phyloP scores from a whole-genome alignment of 2,888 invertebrate species.

The Papilio demoleus region DNA sequence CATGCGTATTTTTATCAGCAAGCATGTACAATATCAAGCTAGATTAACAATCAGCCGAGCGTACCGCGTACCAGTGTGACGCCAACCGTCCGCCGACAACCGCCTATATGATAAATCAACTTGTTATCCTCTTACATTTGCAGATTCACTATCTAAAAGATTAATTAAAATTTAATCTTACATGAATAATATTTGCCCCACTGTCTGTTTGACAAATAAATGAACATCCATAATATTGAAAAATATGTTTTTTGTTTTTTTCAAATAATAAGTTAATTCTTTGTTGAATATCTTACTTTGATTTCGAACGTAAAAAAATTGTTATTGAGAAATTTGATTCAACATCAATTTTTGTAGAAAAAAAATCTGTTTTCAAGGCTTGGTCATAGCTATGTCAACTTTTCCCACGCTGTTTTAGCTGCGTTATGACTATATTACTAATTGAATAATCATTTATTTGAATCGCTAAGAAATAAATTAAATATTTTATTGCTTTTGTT shows the following conservation, averaged over 20 bases:
- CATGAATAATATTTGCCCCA: not conserved
- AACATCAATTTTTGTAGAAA: not conserved
- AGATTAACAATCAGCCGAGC: conserved; percentile 22
- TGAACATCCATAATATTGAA: not conserved
- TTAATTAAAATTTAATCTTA: not conserved
- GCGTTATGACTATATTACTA: not conserved
- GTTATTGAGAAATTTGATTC: not conserved
- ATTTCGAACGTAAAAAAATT: not conserved
- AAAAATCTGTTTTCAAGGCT: not conserved
- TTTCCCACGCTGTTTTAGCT: not conserved
- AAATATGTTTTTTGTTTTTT: not conserved
- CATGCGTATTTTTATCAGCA: conserved; percentile 32
- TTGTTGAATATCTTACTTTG: not conserved
- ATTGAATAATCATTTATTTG: not conserved
- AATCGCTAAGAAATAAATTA: not conserved
- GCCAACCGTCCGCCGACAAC: not conserved
- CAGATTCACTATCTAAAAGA: not conserved
- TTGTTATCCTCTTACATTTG: conserved; percentile 10
- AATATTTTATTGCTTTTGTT: not conserved
- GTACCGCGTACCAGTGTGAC: not conserved
- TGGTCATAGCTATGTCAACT: not conserved
- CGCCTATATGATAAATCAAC: not conserved
- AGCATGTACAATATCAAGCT: conserved; percentile 8
- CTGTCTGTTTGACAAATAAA: not conserved
- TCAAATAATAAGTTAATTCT: too few relatives aligned